Conservation (phyloP, 2,888 invertebrate species). For the Mesorhabditis spiculigera region DNA sequence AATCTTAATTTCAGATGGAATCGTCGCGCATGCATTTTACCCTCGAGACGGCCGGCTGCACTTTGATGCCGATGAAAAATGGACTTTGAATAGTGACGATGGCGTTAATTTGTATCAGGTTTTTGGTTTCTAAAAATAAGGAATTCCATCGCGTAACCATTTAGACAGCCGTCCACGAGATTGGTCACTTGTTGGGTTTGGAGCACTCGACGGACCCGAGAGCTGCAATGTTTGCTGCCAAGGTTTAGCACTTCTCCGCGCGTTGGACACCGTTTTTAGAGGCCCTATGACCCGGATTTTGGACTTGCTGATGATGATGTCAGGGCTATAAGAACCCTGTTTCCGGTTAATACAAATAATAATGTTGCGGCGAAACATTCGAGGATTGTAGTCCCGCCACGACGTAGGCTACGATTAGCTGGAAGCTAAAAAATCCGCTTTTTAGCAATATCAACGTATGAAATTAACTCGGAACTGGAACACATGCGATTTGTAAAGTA, state of each 20-base stretch:
- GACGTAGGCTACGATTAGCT: background rate
- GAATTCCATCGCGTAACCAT: conserved; percentile 8
- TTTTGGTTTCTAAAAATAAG: conserved; percentile 6
- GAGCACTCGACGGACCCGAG: conserved; percentile 78
- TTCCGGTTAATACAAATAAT: conserved; percentile 34
- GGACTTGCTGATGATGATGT: conserved; percentile 74
- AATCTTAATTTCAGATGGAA: conserved; percentile 35
- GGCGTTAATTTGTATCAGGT: conserved; percentile 55
- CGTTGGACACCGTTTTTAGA: background rate
- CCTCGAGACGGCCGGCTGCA: conserved; percentile 55
- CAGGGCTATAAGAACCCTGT: conserved; percentile 73
- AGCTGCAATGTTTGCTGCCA: conserved; percentile 56
- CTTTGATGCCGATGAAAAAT: conserved; percentile 55
- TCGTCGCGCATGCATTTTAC: conserved; percentile 56
- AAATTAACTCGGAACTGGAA: background rate
- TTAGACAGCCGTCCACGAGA: conserved; percentile 56
- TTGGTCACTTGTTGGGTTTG: conserved; percentile 87
- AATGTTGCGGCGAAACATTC: background rate
- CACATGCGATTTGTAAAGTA: background rate
- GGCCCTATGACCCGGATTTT: conserved; percentile 31
- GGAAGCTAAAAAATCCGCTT: no score
- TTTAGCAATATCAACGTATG: conserved; percentile 29
- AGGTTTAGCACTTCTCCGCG: conserved; percentile 10
- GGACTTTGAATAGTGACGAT: conserved; percentile 45
- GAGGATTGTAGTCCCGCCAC: background rate